phyloP scores from a whole-genome alignment of 2,113 vertebrate genomes.

The Rhineura floridana region DNA sequence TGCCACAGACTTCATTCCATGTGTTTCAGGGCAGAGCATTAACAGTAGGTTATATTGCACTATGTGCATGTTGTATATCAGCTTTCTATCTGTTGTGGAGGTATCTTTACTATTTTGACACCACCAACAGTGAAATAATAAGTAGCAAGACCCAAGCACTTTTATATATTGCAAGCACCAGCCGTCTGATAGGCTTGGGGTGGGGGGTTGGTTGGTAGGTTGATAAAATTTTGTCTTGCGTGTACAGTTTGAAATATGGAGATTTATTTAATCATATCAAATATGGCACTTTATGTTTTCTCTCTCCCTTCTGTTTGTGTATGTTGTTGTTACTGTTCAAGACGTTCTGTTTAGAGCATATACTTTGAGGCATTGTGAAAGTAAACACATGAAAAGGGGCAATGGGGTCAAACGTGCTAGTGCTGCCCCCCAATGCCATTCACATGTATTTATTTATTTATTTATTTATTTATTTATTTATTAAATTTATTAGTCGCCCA shows the following conservation, averaged over 20 bases:
- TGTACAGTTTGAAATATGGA: background rate
- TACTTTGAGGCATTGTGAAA: too few species aligned
- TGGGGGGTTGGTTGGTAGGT: too few species aligned
- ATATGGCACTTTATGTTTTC: background rate
- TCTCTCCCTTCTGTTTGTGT: constrained; percentile 21
- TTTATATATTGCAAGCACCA: background rate
- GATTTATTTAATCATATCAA: background rate
- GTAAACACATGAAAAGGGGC: too few species aligned
- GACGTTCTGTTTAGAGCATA: background rate
- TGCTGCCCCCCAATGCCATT: too few species aligned
- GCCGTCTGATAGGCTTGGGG: too few species aligned
- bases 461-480: too few species aligned
- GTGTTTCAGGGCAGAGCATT: background rate
- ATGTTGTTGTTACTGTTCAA: background rate
- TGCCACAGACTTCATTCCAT: background rate
- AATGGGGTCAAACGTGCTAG: too few species aligned
- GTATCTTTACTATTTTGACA: background rate
- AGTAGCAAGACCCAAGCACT: background rate
- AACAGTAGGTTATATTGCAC: background rate
- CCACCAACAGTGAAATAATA: too few species aligned
- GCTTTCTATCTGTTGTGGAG: background rate
- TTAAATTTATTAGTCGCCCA: too few species aligned
- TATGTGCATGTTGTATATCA: background rate
- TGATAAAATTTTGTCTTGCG: constrained; percentile 5
- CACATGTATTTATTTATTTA: too few species aligned